Evolutionary conservation across 2,888 invertebrate species (phyloP).

Genomic region (Hirtodrosophila alboralis): DNA sequence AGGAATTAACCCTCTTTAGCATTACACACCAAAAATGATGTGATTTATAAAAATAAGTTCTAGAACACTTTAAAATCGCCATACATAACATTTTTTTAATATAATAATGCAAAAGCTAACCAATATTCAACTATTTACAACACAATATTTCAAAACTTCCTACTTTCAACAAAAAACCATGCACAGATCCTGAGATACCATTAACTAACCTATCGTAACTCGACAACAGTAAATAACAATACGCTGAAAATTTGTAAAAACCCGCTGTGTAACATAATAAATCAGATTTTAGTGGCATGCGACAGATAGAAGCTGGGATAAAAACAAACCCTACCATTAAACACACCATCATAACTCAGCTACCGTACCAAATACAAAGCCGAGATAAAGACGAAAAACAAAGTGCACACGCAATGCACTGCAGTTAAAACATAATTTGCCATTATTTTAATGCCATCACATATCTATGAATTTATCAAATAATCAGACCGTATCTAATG

Average conservation of each 20-base stretch:
- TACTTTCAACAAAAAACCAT: background rate
- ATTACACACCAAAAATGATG: too few species aligned
- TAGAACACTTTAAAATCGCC: too few species aligned
- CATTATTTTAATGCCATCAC: slow-evolving; percentile 61
- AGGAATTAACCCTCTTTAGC: too few species aligned
- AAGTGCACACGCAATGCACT: slow-evolving; percentile 12
- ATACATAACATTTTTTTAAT: too few species aligned
- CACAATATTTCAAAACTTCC: background rate
- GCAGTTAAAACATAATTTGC: slow-evolving; percentile 40
- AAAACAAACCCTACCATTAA: background rate
- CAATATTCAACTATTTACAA: too few species aligned
- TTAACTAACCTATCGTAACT: background rate
- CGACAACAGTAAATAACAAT: background rate
- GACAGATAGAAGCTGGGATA: slow-evolving; percentile 9
- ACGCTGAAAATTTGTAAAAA: background rate
- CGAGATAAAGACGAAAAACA: background rate
- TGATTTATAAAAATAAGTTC: too few species aligned
- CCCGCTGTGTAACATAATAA: slow-evolving; percentile 1
- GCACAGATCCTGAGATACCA: background rate
- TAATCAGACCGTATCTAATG: slow-evolving; percentile 77
- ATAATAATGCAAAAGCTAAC: too few species aligned
- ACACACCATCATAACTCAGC: slow-evolving; percentile 4
- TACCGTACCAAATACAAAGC: slow-evolving; percentile 1
- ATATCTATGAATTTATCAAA: slow-evolving; percentile 73
- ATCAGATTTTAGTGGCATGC: background rate